Percentiles rank a stretch among this genome's conserved stretches.
These are phyloP conservation scores for Agelastica alni DNA, from an alignment of 2,888 invertebrate genomes.

Conservation along the genomic window DNA sequence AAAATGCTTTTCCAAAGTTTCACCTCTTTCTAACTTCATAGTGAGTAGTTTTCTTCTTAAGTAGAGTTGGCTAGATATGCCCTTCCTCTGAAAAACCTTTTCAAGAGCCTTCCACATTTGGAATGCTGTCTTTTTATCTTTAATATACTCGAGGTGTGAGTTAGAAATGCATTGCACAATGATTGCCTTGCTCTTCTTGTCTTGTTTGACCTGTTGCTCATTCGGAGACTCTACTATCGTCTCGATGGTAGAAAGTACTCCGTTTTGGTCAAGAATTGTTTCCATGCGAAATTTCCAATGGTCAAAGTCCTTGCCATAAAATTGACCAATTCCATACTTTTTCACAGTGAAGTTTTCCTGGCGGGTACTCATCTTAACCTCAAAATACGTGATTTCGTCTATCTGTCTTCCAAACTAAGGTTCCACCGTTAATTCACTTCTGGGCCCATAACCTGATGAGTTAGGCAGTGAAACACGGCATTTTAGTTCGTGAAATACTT, in stretches of 20 bases:
- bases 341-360: no score
- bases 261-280: conserved; percentile 11
- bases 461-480: no score
- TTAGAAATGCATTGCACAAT: conserved; percentile 39
- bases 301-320: conserved; percentile 1
- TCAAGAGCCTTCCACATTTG: conserved; percentile 40
- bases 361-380: no score
- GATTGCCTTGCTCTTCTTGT: conserved; percentile 31
- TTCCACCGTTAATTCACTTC: no score
- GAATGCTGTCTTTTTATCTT: conserved; percentile 37
- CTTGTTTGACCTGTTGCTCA: no score
- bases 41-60: conserved; percentile 37
- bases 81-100: conserved; percentile 37
- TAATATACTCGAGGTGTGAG: conserved; percentile 38
- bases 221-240: no score
- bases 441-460: no score
- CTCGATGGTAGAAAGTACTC: no score
- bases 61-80: conserved; percentile 37
- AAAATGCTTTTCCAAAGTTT: conserved; percentile 35
- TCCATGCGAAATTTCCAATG: conserved; percentile 19
- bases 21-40: conserved; percentile 31
- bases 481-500: no score
- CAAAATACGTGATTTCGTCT: no score
- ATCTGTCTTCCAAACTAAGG: no score
- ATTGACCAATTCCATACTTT: background rate